Evolutionary conservation across 2,797 vertebrate genomes (phyloP).

Genomic region (Anomalospiza imberbis): DNA sequence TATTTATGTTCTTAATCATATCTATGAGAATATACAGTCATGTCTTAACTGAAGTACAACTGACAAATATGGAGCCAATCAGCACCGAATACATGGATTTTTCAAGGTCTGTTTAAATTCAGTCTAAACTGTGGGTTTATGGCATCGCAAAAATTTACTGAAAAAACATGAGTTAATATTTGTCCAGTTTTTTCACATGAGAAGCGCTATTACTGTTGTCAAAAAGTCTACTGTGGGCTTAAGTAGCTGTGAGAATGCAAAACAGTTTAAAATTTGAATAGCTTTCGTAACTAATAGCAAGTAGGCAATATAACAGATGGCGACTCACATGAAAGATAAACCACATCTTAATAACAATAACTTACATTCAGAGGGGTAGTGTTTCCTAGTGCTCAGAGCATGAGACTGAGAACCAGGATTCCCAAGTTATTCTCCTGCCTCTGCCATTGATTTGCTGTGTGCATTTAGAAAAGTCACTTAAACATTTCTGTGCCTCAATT

Average conservation of each 20-base stretch:
- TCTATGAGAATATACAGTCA: neutral
- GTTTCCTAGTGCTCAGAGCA: neutral
- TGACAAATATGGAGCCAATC: neutral
- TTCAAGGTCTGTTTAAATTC: conserved; percentile 29
- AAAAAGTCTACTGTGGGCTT: conserved; percentile 56
- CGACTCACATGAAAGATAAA: conserved; percentile 31
- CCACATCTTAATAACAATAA: conserved; percentile 44
- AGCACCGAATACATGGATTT: neutral
- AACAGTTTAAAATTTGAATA: conserved; percentile 58
- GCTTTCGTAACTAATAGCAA: conserved; percentile 54
- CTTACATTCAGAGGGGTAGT: conserved; percentile 22
- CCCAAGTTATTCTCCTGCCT: conserved; percentile 9
- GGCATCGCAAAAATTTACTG: conserved; percentile 64
- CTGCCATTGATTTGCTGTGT: neutral
- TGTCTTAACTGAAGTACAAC: neutral
- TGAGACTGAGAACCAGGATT: neutral
- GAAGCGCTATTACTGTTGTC: conserved; percentile 41
- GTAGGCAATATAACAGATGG: conserved; percentile 57
- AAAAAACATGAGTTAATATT: conserved; percentile 57
- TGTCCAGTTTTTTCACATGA: conserved; percentile 52
- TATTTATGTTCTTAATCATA: conserved; percentile 21
- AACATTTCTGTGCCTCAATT: conserved; percentile 11
- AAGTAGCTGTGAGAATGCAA: conserved; percentile 50
- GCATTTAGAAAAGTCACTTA: conserved; percentile 5
- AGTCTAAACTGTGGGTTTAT: conserved; percentile 47